Evolutionary conservation across 2,888 invertebrate genomes (phyloP), one percentile per base, ranked within the genome.

Genomic region (Eumacrocentrus americanus): DNA sequence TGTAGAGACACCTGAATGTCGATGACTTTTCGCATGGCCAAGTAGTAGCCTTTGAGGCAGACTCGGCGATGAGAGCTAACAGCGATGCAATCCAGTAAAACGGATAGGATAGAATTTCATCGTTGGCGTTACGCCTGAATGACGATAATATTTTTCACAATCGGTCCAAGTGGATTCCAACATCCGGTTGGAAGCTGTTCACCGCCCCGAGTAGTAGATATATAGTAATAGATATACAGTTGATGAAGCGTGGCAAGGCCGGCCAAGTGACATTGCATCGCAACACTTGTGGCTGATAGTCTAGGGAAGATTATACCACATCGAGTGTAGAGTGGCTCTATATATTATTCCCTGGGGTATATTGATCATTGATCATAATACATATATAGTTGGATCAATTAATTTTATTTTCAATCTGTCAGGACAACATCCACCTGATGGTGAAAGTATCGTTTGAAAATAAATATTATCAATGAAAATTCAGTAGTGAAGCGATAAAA

Each of bases 231-330:
- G 16, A 42, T 42, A 44, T 44, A 38, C 23, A 54, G 44, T 52
- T 58, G 52, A 58, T 58, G 58, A 52, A 58, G 58, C 58, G 52
- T 58, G 58, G 44, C 51, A 58, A 58, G 51, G 51, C 51, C 58
- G 44, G 16, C 52, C 46, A 44, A 58, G 58, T 58, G 58, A 58
- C 58, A 58, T 50, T 58, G 51, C 51, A 58, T 58, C 58, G 44
- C 54, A 54, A 29, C 42, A 20, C 35, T 29, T 50, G 50, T 14
- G 34, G 35, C 29, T 50, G 34, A 18, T 50, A 7, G 38, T n/a
- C n/a, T n/a, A n/a, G n/a, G n/a, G n/a, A n/a, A n/a, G n/a, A n/a
- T n/a, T n/a, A n/a, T n/a, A n/a, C 22, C 20, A 20, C 12, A n/a
- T 20, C 22, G 20, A 35, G 20, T 12, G 20, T 35, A 6, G 18